Evolutionary conservation across 2,113 vertebrate species (phyloP).

Genomic region (Choloepus hoffmanni): DNA sequence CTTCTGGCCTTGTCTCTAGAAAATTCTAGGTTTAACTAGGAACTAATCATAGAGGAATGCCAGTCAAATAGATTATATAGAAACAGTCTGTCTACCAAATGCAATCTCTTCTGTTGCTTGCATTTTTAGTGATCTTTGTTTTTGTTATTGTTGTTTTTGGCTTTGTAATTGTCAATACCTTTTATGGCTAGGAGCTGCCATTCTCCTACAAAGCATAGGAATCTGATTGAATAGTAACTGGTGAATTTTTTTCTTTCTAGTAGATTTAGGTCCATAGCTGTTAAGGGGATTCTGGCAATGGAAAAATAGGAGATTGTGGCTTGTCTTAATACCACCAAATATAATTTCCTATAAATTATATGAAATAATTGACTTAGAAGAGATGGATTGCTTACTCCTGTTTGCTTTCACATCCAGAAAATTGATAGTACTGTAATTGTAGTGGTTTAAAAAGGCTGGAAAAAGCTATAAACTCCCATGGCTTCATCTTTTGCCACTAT

Average conservation of each 20-base stretch:
- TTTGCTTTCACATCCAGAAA: neutral
- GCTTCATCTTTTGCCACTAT: neutral
- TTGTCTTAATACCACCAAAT: slow-evolving; percentile 46
- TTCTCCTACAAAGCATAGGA: neutral
- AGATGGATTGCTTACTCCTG: neutral
- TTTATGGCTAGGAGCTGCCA: neutral
- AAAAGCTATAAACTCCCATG: neutral
- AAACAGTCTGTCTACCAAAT: neutral
- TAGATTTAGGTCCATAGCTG: neutral
- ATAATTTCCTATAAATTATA: slow-evolving; percentile 25
- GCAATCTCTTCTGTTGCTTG: neutral
- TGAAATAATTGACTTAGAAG: slow-evolving; percentile 56
- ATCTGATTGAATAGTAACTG: neutral
- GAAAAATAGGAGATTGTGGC: neutral
- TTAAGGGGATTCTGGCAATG: slow-evolving; percentile 32
- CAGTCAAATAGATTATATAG: neutral
- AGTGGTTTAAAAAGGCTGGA: neutral
- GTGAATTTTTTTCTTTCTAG: neutral
- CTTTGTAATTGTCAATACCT: neutral
- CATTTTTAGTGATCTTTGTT: neutral
- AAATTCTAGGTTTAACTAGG: neutral
- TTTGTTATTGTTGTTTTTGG: too few species aligned
- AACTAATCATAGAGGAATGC: neutral
- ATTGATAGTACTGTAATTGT: neutral
- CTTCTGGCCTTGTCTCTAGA: neutral